Conservation (phyloP, 2,797 vertebrate species). For the Acipenser oxyrinchus region DNA sequence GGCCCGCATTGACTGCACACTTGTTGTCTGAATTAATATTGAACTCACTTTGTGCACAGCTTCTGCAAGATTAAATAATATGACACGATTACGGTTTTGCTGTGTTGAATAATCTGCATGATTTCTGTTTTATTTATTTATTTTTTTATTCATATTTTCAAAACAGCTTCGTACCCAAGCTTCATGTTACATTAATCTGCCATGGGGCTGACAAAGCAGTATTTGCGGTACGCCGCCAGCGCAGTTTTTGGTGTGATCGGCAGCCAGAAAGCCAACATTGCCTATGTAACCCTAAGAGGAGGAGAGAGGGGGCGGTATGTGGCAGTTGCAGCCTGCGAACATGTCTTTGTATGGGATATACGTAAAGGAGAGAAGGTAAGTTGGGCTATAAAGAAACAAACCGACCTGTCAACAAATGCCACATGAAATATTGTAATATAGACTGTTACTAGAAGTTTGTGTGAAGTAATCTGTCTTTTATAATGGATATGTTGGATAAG, state of each 20-base stretch:
- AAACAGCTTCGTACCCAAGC: neutral
- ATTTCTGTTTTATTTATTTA: neutral
- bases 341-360: slow-evolving; percentile 91
- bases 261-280: slow-evolving; percentile 71
- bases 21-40: too few species aligned
- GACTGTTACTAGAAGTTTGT: too few species aligned
- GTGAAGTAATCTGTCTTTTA: too few species aligned
- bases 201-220: slow-evolving; percentile 95
- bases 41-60: too few species aligned
- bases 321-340: slow-evolving; percentile 86
- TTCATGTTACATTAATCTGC: slow-evolving; percentile 2
- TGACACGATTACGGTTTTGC: neutral
- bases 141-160: neutral
- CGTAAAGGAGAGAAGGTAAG: slow-evolving; percentile 90
- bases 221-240: slow-evolving; percentile 75
- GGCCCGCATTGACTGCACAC: too few species aligned
- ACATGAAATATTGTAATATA: too few species aligned
- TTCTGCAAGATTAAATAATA: too few species aligned
- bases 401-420: too few species aligned
- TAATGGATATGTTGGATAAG: too few species aligned
- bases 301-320: slow-evolving; percentile 81
- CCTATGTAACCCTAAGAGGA: slow-evolving; percentile 73
- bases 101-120: neutral
- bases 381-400: neutral
- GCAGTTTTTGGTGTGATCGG: slow-evolving; percentile 86